A percentile compares a stretch with the other conserved stretches of the same genome.
phyloP scores from a whole-genome alignment of 2,113 vertebrate species.

The Sinocyclocheilus grahami region DNA sequence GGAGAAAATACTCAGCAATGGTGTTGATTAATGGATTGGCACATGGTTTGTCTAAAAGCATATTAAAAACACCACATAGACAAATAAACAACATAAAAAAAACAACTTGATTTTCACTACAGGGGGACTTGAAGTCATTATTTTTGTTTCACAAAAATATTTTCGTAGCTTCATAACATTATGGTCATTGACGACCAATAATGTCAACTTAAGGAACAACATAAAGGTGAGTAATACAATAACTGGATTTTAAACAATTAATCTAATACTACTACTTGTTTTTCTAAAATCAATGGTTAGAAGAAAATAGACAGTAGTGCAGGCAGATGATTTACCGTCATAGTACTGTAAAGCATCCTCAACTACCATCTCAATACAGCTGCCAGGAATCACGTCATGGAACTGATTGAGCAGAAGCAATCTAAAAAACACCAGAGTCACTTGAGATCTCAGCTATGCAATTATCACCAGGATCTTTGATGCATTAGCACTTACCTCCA shows the following conservation, averaged over 20 bases:
- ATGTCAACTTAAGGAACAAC: neutral
- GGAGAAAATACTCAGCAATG: too few relatives aligned
- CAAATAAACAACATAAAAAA: too few relatives aligned
- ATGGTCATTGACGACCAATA: neutral
- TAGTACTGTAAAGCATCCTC: conserved; percentile 88
- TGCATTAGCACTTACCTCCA: conserved; percentile 81
- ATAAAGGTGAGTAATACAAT: neutral
- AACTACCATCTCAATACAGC: conserved; percentile 88
- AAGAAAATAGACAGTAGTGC: neutral
- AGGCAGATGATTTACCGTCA: conserved; percentile 70
- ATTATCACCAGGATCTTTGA: neutral
- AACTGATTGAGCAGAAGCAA: conserved; percentile 94
- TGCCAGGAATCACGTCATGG: conserved; percentile 94
- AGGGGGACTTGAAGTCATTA: too few relatives aligned
- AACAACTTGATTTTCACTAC: too few relatives aligned
- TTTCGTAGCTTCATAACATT: too few relatives aligned
- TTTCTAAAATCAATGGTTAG: neutral
- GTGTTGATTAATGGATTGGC: too few relatives aligned
- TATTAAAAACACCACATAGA: too few relatives aligned
- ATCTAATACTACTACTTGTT: neutral
- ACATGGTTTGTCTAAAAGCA: too few relatives aligned
- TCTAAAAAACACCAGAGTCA: conserved; percentile 66
- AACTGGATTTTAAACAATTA: neutral
- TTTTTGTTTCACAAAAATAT: too few relatives aligned
- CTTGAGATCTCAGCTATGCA: neutral